These are phyloP conservation scores for Tetraneura akinire DNA, from an alignment of 1,140 invertebrate species.

Conservation along the genomic window DNA sequence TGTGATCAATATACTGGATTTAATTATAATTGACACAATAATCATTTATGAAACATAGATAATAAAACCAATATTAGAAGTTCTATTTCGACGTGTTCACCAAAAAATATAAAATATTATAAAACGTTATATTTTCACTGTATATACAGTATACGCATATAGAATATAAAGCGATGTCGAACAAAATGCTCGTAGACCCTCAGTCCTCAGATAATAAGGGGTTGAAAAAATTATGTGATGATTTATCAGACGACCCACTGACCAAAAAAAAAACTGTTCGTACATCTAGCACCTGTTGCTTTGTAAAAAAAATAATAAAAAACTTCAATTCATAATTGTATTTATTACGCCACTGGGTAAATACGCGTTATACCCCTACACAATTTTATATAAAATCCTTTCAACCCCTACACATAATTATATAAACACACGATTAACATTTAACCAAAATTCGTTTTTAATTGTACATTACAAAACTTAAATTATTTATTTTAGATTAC, in stretches of 20 bases:
- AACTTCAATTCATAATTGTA: not conserved
- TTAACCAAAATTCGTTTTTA: constrained; percentile 8
- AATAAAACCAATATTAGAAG: too few species aligned
- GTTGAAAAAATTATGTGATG: not conserved
- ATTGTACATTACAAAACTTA: not conserved
- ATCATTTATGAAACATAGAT: too few species aligned
- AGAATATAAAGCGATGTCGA: not conserved
- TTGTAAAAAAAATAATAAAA: not conserved
- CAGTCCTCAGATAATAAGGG: not conserved
- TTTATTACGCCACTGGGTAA: constrained; percentile 44
- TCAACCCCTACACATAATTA: too few species aligned
- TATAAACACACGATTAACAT: not conserved
- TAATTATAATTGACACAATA: too few species aligned
- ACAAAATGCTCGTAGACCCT: not conserved
- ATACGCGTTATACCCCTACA: constrained; percentile 27
- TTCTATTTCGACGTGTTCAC: too few species aligned
- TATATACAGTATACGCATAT: too few species aligned
- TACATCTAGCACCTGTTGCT: constrained; percentile 30
- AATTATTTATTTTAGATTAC: too few species aligned
- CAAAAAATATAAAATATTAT: too few species aligned
- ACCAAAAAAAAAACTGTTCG: not conserved
- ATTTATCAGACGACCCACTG: constrained; percentile 16
- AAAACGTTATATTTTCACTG: too few species aligned
- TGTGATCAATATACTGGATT: too few species aligned
- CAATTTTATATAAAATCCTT: not conserved